phyloP scores from a whole-genome alignment of 2,888 invertebrate genomes.

The Apodemia hepburni region DNA sequence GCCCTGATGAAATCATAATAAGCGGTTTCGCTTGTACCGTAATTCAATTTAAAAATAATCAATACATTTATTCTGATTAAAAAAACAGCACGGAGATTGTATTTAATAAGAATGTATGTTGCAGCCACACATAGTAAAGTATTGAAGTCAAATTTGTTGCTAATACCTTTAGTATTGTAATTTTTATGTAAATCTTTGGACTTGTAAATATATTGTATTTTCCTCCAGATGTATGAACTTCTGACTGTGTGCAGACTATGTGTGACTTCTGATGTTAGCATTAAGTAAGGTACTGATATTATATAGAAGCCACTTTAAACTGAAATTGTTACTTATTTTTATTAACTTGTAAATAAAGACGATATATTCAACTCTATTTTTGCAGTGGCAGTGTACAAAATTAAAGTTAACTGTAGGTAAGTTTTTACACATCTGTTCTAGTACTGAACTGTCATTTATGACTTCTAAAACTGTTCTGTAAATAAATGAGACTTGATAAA shows the following conservation, averaged over 20 bases:
- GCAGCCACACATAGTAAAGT: not conserved
- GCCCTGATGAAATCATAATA: not conserved
- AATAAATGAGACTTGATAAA: slow-evolving; percentile 36
- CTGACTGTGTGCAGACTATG: not conserved
- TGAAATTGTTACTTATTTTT: slow-evolving; percentile 37
- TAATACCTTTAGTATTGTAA: not conserved
- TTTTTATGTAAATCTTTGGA: slow-evolving; percentile 3
- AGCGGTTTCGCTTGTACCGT: no score
- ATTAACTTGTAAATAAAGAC: slow-evolving; percentile 43
- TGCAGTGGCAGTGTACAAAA: slow-evolving; percentile 53
- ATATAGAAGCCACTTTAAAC: slow-evolving; percentile 20
- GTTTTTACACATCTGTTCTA: slow-evolving; percentile 62
- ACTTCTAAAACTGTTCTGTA: slow-evolving; percentile 62
- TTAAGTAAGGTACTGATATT: slow-evolving; percentile 14
- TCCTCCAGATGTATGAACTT: not conserved
- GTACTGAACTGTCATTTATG: slow-evolving; percentile 59
- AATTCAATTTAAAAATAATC: no score
- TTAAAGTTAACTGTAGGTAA: slow-evolving; percentile 47
- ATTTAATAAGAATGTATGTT: not conserved
- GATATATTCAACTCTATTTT: slow-evolving; percentile 38
- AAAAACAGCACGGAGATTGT: no score
- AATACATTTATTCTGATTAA: no score
- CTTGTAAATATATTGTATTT: slow-evolving; percentile 7
- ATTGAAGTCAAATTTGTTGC: not conserved
- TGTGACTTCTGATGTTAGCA: not conserved